Evolutionary conservation across 2,888 invertebrate species (phyloP).

Genomic region (Dorcus parallelipipedus): DNA sequence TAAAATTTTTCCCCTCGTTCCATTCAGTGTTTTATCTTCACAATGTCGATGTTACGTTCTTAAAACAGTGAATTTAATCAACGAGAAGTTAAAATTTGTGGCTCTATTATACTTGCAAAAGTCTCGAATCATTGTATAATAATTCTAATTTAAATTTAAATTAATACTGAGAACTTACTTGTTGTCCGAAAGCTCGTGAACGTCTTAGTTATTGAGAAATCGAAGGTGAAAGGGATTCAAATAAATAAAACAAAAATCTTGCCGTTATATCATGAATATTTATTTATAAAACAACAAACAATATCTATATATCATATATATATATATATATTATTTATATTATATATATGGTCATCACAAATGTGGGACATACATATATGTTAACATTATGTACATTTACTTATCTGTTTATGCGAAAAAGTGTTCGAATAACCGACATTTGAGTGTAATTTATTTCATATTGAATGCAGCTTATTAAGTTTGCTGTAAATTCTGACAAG

Average conservation of each 20-base stretch:
- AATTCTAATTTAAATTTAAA: not conserved
- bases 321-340: conserved; percentile 25
- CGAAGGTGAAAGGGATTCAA: too few relatives aligned
- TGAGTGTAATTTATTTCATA: not conserved
- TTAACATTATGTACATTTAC: conserved; percentile 32
- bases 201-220: too few relatives aligned
- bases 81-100: too few relatives aligned
- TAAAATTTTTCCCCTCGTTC: too few relatives aligned
- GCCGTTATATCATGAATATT: conserved; percentile 17
- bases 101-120: too few relatives aligned
- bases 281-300: conserved; percentile 38
- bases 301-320: conserved; percentile 31
- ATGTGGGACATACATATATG: conserved; percentile 28
- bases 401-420: conserved; percentile 17
- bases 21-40: too few relatives aligned
- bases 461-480: too few relatives aligned
- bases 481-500: conserved; percentile 5
- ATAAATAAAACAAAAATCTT: not conserved
- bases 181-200: too few relatives aligned
- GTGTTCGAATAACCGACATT: not conserved
- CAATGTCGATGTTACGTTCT: too few relatives aligned
- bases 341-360: conserved; percentile 30
- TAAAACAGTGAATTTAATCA: too few relatives aligned
- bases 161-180: not conserved
- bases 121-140: too few relatives aligned